A percentile compares a stretch with the other conserved stretches of the same genome.
phyloP scores from a whole-genome alignment of 2,888 invertebrate genomes.

The Tryphoninae sp. region DNA sequence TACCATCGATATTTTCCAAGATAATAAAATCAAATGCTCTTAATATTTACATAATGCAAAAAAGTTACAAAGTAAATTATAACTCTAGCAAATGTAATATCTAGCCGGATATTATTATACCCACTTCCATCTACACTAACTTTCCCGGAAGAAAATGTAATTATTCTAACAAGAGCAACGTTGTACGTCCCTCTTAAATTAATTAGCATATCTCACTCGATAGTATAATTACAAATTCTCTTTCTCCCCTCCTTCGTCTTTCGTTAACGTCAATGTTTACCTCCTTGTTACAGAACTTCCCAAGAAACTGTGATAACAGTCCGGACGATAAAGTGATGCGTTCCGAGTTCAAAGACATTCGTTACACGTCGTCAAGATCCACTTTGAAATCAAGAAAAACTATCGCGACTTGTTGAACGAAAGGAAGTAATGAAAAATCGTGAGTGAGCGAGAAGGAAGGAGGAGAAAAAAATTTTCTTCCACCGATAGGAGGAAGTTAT shows the following conservation, averaged over 20 bases:
- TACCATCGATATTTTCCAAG: too few relatives aligned
- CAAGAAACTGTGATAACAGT: not conserved
- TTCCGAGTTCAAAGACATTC: not conserved
- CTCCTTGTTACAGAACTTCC: slow-evolving; percentile 28
- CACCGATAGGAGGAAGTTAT: slow-evolving; percentile 77
- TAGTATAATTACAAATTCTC: slow-evolving; percentile 10
- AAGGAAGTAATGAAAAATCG: not conserved
- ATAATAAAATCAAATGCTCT: too few relatives aligned
- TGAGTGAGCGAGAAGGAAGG: slow-evolving; percentile 25
- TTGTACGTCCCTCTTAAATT: not conserved
- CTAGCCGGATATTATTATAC: not conserved
- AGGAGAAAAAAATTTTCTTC: slow-evolving; percentile 70
- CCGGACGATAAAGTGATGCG: slow-evolving; percentile 29
- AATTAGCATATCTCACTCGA: not conserved
- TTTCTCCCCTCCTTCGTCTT: not conserved
- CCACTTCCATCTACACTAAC: too few relatives aligned
- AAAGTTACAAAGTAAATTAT: slow-evolving; percentile 2
- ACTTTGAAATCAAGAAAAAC: not conserved
- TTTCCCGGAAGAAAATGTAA: not conserved
- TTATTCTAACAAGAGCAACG: not conserved
- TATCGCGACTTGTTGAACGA: too few relatives aligned
- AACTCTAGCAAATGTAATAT: not conserved
- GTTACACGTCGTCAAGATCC: not conserved
- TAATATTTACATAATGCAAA: not conserved
- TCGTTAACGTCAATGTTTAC: not conserved